These are phyloP conservation scores for Latrodectus hesperus DNA, from an alignment of 2,888 invertebrate species.

Conservation along the genomic window DNA sequence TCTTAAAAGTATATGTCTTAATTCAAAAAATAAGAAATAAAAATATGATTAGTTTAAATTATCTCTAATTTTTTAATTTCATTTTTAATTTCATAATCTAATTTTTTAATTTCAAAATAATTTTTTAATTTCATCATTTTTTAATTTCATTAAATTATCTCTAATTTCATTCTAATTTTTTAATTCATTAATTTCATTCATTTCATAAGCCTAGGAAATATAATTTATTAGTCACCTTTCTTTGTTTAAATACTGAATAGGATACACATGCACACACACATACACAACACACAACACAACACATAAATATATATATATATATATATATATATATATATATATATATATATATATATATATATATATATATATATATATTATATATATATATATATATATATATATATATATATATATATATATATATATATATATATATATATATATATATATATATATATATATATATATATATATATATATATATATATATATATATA, in stretches of 20 bases:
- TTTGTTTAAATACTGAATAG: not conserved
- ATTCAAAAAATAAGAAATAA: too few species aligned
- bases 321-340: not conserved
- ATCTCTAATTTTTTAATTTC: too few species aligned
- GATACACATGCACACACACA: not conserved
- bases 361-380: not conserved
- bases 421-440: not conserved
- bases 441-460: not conserved
- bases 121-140: too few species aligned
- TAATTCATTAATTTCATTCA: too few species aligned
- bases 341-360: not conserved
- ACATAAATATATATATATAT: not conserved
- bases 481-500: not conserved
- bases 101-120: too few species aligned
- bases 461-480: not conserved
- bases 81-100: too few species aligned
- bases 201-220: too few species aligned
- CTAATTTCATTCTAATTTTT: too few species aligned
- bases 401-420: not conserved
- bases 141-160: too few species aligned
- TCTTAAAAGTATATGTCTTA: too few species aligned
- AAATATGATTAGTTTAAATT: too few species aligned
- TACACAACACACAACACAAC: not conserved
- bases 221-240: too few species aligned
- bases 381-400: slow-evolving; percentile 1